Evolutionary conservation across 1,140 invertebrate species (phyloP), one percentile per base, ranked within the genome.

Genomic region (Zaprionus capensis): DNA sequence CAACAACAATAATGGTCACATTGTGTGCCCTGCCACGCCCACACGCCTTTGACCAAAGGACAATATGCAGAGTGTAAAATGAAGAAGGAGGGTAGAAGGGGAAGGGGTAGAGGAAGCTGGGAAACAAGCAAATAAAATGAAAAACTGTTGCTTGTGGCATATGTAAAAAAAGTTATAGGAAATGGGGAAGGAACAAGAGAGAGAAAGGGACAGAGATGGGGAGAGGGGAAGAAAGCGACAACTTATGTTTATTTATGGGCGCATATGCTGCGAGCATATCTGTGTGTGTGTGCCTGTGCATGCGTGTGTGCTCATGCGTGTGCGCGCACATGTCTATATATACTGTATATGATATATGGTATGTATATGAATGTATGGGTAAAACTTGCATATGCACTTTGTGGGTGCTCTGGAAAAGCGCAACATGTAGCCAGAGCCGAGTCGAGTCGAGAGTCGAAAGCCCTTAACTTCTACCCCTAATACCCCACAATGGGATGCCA

Each of bases 171-270:
- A 81, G 78, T 62, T 65, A 57, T 24, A 69, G 36, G 55, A 74
- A 78, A 82, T 69, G 65, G 75, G 6, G 75, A 2, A 3, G 6
- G 41, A 17, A 7, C 2, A n/a, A 9, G 6, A 17, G 1, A n/a
- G n/a, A 11, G 41, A 17, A n/a, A 4, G 28, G 17, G 31, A 2
- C 17, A 46, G 57, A n/a, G 67, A 20, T 28, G 22, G 11, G 9
- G 20, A 24, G 7, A 17, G 62, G 70, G 12, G 17, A 2, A 7
- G n/a, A 44, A 76, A 64, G 81, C 81, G 81, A 80, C 81, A 83
- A 80, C 81, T 83, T 83, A 83, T 83, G 81, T 83, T 83, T 83
- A 83, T 83, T 83, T 83, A 83, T 83, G 81, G 76, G 58, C 66
- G 71, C 80, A 82, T 82, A 82, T 82, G 81, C 63, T 66, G 67